A percentile compares a stretch with the other conserved stretches of the same genome.
phyloP scores from a whole-genome alignment of 1,140 invertebrate genomes.

The Saxidomus purpurata region DNA sequence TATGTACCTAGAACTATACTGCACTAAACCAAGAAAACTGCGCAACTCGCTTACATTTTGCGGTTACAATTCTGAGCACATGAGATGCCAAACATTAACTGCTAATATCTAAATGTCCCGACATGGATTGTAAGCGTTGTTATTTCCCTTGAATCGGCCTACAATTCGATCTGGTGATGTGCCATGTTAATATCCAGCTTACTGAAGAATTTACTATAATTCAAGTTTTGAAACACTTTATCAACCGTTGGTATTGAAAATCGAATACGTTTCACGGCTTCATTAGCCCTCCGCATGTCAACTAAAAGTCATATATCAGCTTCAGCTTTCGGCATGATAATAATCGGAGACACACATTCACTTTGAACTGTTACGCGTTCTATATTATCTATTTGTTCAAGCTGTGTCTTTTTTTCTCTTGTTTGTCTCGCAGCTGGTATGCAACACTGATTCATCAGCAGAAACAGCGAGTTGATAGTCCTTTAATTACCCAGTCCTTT shows the following conservation, averaged over 20 bases:
- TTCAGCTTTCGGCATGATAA: conserved; percentile 61
- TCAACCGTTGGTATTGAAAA: conserved; percentile 80
- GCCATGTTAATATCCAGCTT: conserved; percentile 69
- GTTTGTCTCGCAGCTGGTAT: conserved; percentile 67
- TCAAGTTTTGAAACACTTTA: conserved; percentile 73
- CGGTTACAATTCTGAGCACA: conserved; percentile 52
- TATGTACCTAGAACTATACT: no score
- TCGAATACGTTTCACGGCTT: no score
- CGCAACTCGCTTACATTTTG: conserved; percentile 42
- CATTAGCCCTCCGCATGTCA: conserved; percentile 76
- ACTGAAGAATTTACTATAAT: conserved; percentile 57
- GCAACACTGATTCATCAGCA: conserved; percentile 51
- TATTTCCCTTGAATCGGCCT: conserved; percentile 58
- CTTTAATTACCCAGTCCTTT: conserved; percentile 37
- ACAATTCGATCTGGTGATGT: conserved; percentile 70
- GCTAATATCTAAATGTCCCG: not conserved
- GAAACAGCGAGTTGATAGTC: conserved; percentile 40
- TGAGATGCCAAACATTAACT: conserved; percentile 40
- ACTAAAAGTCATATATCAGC: conserved; percentile 76
- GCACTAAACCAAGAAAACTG: no score
- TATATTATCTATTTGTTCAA: conserved; percentile 73
- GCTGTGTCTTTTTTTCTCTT: conserved; percentile 69
- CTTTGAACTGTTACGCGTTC: no score
- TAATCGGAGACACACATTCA: no score
- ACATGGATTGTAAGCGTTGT: conserved; percentile 65